Percentiles rank a stretch among this genome's conserved stretches.
Conservation (phyloP, 2,888 invertebrate genomes). For the Drosophila pseudotakahashii region DNA sequence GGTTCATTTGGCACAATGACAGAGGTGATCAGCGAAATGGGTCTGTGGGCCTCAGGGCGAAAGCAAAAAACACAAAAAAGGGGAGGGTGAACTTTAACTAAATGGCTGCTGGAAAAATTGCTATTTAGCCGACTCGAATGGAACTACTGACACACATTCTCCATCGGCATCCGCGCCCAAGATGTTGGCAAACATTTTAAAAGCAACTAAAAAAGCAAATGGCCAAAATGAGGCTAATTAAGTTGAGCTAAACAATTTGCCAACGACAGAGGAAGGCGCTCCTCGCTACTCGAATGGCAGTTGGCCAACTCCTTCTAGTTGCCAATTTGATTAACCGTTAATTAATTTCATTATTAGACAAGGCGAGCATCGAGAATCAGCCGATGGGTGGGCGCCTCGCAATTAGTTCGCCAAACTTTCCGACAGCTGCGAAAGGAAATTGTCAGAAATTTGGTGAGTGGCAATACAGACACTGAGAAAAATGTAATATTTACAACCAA, state of each 20-base stretch:
- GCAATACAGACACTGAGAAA: slow-evolving; percentile 9
- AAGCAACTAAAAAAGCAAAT: slow-evolving; percentile 67
- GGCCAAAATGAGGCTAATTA: slow-evolving; percentile 65
- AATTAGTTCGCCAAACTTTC: slow-evolving; percentile 61
- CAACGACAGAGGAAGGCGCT: slow-evolving; percentile 30
- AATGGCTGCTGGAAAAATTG: slow-evolving; percentile 19
- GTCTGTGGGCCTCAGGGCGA: neutral
- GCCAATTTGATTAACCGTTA: slow-evolving; percentile 74
- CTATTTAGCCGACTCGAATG: neutral
- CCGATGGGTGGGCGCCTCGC: slow-evolving; percentile 27
- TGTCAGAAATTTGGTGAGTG: slow-evolving; percentile 53
- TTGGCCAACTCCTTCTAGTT: slow-evolving; percentile 53
- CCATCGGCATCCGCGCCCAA: slow-evolving; percentile 1
- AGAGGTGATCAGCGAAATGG: slow-evolving; percentile 32
- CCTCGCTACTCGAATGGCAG: slow-evolving; percentile 1
- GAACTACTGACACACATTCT: slow-evolving; percentile 13
- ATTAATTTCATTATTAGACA: slow-evolving; percentile 74
- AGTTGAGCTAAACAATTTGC: slow-evolving; percentile 68
- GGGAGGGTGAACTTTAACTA: slow-evolving; percentile 7
- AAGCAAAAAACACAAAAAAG: neutral
- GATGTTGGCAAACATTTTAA: slow-evolving; percentile 51
- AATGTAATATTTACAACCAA: too few relatives aligned
- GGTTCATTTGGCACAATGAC: slow-evolving; percentile 38
- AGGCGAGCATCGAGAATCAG: slow-evolving; percentile 29
- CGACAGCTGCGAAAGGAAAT: slow-evolving; percentile 65